Base-by-base conservation (phyloP, 2,797 vertebrate species). In the Discoglossus pictus region DNA sequence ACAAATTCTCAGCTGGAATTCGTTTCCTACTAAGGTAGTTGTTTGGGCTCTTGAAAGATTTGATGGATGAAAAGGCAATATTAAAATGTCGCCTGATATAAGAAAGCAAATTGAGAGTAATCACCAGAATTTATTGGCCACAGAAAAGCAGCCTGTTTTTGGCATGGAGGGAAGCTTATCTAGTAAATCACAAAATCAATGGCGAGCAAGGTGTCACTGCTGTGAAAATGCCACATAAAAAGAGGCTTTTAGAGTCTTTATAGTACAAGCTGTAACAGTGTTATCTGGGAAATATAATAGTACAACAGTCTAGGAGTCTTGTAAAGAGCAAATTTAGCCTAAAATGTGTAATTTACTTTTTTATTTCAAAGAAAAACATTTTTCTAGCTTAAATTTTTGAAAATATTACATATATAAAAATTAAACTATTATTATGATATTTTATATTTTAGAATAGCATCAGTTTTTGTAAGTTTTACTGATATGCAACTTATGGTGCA, bases 121-220 rank as follows among this genome's bases (percentile, higher is more conserved):
- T 84, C 81, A 79, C 79, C 76, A 79, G 77, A 82, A 80, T 78
- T 79, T 83, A 80, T 78, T 74, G 79, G 77, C 71, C 61, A 73
- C 73, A 70, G 74, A 76, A 68, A 60, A 75, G 74, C 67, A 73
- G 66, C 70, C 58, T 76, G 72, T 81, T 82, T 77, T 76, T 74
- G 78, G 75, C 73, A 76, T 73, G 74, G 59, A 78, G 76, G 74
- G 63, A 75, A 69, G 47, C 44, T 8, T 6, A 46, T 61, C 69
- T 46, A 73, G 66, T 83, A 79, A 82, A 85, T 84, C 76, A 83
- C 79, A 82, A 56, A 50, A 65, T 71, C 2, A 56, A 80, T 74
- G 75, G 76, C 69, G 63, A 74, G 63, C 52, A 74, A 75, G 65
- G 72, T 75, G 56, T 73, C 58, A 78, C 62, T 18, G 5, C 43